phyloP scores from a whole-genome alignment of 2,888 invertebrate genomes.

The Dysmachus trigonus region DNA sequence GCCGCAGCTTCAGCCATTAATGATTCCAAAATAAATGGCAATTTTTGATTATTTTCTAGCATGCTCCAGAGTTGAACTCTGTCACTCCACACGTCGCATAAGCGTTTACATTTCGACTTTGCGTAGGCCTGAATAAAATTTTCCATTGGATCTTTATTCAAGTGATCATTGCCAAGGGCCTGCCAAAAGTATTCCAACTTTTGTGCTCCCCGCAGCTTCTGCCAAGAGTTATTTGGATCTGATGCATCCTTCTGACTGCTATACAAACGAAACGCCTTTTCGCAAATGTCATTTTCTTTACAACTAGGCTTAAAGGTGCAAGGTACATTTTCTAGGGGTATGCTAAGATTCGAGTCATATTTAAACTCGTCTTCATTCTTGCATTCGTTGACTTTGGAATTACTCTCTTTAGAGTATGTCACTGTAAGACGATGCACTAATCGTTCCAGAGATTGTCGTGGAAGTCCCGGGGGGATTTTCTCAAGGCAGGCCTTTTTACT shows the following conservation, averaged over 20 bases:
- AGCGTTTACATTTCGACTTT: not conserved
- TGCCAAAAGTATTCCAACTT: not conserved
- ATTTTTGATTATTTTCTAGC: not conserved
- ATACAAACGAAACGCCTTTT: not conserved
- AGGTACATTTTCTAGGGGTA: not conserved
- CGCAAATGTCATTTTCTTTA: not conserved
- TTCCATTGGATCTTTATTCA: not conserved
- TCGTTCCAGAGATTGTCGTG: not conserved
- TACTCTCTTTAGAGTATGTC: not conserved
- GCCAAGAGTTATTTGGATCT: not conserved
- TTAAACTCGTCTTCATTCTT: not conserved
- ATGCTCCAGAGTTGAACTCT: not conserved
- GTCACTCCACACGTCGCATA: not conserved
- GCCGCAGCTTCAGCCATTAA: not conserved
- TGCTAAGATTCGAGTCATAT: not conserved
- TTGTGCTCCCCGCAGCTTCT: not conserved
- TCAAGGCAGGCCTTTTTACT: not conserved
- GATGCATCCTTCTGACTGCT: not conserved
- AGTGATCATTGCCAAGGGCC: not conserved
- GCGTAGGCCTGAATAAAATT: not conserved
- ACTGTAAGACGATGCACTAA: not conserved
- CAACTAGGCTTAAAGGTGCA: not conserved
- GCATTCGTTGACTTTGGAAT: not conserved
- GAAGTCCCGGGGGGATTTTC: not conserved
- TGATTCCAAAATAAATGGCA: not conserved